Conservation (phyloP, 2,113 vertebrate genomes). For the Tursiops truncatus region DNA sequence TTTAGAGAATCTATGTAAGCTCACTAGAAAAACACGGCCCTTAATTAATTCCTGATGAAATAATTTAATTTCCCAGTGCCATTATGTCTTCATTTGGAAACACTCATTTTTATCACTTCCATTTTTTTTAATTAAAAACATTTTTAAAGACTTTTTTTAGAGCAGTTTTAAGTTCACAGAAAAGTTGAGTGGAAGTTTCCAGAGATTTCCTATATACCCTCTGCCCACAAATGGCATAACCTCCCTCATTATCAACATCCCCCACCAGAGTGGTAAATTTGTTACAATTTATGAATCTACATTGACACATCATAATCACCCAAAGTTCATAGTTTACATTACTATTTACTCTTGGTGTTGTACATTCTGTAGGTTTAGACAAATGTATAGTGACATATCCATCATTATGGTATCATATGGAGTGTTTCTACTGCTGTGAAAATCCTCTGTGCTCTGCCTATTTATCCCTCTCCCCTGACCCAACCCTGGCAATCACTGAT, state of each 20-base stretch:
- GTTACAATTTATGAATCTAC: not conserved
- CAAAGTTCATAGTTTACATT: not conserved
- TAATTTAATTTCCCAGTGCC: not conserved
- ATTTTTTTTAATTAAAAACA: not conserved
- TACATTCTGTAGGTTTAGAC: not conserved
- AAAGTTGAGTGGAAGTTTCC: not conserved
- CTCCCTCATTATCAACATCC: not conserved
- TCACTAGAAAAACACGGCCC: not conserved
- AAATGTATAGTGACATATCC: not conserved
- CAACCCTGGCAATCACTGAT: not conserved
- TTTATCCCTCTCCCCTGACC: not conserved
- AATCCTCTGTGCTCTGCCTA: not conserved
- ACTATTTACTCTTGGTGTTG: not conserved
- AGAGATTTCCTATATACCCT: not conserved
- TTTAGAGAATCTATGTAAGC: not conserved
- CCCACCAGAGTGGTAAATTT: not conserved
- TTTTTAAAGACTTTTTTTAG: not conserved
- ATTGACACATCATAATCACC: not conserved
- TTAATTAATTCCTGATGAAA: not conserved
- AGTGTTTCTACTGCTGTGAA: not conserved
- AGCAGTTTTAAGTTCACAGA: not conserved
- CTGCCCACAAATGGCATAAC: not conserved
- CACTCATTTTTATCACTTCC: not conserved
- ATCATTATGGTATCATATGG: not conserved
- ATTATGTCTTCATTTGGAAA: not conserved